phyloP scores from a whole-genome alignment of 2,888 invertebrate species.

The Lypha dubia region DNA sequence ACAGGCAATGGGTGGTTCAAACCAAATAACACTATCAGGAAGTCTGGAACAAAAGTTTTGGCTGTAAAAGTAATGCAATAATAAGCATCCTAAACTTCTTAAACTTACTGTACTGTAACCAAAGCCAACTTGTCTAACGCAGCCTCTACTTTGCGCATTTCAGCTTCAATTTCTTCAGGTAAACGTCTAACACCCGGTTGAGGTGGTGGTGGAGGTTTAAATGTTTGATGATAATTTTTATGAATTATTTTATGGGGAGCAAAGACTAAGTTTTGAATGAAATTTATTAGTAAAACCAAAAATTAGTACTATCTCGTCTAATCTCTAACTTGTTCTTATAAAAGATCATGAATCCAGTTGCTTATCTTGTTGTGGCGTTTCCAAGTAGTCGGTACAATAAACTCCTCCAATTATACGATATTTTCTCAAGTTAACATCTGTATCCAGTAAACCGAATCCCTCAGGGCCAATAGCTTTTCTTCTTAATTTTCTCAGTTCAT shows the following conservation, averaged over 20 bases:
- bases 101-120: slow-evolving; percentile 88
- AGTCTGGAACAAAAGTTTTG: slow-evolving; percentile 84
- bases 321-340: slow-evolving; percentile 80
- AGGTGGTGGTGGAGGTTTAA: slow-evolving; percentile 87
- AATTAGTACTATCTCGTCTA: background rate
- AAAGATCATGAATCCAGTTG: slow-evolving; percentile 80
- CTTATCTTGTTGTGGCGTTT: slow-evolving; percentile 89
- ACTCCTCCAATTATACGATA: slow-evolving; percentile 91
- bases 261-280: slow-evolving; percentile 74
- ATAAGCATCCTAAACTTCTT: background rate
- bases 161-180: slow-evolving; percentile 92
- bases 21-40: slow-evolving; percentile 89
- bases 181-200: slow-evolving; percentile 87
- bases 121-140: slow-evolving; percentile 89
- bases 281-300: background rate
- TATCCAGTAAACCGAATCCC: slow-evolving; percentile 83
- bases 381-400: slow-evolving; percentile 88
- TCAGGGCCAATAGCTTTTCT: slow-evolving; percentile 80
- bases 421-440: slow-evolving; percentile 90
- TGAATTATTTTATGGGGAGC: slow-evolving; percentile 85
- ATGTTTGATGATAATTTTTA: slow-evolving; percentile 87
- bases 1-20: slow-evolving; percentile 90
- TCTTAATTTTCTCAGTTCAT: slow-evolving; percentile 80
- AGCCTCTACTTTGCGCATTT: slow-evolving; percentile 89
- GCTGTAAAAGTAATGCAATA: background rate